Conservation (phyloP, 2,797 vertebrate genomes). For the Typhlichthys subterraneus region DNA sequence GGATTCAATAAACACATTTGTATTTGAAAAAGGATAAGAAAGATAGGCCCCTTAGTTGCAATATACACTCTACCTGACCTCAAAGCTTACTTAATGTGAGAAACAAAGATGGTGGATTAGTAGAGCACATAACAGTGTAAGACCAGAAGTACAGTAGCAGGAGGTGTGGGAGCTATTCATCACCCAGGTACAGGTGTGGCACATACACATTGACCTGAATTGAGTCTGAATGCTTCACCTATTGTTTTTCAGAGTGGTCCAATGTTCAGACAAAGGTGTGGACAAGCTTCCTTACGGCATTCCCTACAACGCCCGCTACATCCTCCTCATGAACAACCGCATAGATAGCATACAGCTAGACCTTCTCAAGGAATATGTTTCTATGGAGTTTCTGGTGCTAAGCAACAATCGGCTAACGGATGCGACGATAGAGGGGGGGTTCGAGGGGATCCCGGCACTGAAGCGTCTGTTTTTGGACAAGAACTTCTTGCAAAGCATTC, state of each 20-base stretch:
- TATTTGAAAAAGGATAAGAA: too few relatives aligned
- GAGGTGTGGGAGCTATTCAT: too few relatives aligned
- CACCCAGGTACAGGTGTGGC: background rate
- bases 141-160: too few relatives aligned
- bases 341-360: conserved; percentile 65
- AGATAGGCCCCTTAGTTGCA: too few relatives aligned
- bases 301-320: conserved; percentile 67
- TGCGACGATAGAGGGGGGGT: conserved; percentile 56
- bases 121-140: too few relatives aligned
- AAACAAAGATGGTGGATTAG: too few relatives aligned
- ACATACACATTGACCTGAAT: background rate
- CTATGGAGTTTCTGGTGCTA: conserved; percentile 70
- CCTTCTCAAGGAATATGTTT: conserved; percentile 63
- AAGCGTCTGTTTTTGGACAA: conserved; percentile 60
- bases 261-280: conserved; percentile 77
- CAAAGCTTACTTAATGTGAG: too few relatives aligned
- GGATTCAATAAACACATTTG: too few relatives aligned
- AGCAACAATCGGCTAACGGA: conserved; percentile 73
- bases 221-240: conserved; percentile 6
- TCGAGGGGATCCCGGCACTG: conserved; percentile 55
- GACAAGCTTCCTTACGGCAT: conserved; percentile 70
- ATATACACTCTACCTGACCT: too few relatives aligned
- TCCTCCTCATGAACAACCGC: conserved; percentile 76
- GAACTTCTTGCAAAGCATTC: conserved; percentile 57
- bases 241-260: conserved; percentile 69